Evolutionary conservation across 1,140 invertebrate genomes (phyloP), one percentile per base, ranked within the genome.

Genomic region (Hydropsyche tenuis): DNA sequence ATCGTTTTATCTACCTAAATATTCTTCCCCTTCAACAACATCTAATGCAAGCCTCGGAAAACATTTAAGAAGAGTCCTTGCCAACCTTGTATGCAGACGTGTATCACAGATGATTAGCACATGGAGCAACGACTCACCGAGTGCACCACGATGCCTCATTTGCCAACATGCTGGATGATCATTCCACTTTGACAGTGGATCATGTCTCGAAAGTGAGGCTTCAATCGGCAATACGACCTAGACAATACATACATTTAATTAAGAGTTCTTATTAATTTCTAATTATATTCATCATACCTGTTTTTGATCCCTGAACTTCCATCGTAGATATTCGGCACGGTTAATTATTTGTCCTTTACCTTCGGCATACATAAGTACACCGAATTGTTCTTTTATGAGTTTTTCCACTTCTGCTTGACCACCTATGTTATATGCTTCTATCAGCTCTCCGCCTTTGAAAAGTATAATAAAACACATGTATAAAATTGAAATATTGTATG

Each of bases 121-220:
- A 80, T 99, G 97, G 3, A 99, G 87, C 3, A 98, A 83, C 2
- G 93, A 96, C 85, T 99, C 97, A 0, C 97, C 97, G 0, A 99
- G 85, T 0, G 95, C 95, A 0, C 97, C 97, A 42, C 97, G 87
- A 81, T 96, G 96, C 78, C 96, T 93, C 91, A 99, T 94, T 82
- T 97, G 94, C 97, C 97, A 99, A 80, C 96, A 98, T 0, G 95
- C 95, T 73, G 94, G 91, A 81, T 97, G 95, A 80, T 96, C 94
- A 68, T 87, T 87, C 94, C 94, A 96, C 77, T 93, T 92, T 0
- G 90, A 90, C 3, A 96, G 82, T 0, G 94, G 94, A 84, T 96
- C 94, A 79, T 93, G 92, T 0, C 89, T 87, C 20, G 90, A 92
- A 0, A 93, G 83, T 0, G 90, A 93, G 0, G 92, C 90, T 81